phyloP scores from a whole-genome alignment of 2,888 invertebrate genomes.

The Brachylomia viminalis region DNA sequence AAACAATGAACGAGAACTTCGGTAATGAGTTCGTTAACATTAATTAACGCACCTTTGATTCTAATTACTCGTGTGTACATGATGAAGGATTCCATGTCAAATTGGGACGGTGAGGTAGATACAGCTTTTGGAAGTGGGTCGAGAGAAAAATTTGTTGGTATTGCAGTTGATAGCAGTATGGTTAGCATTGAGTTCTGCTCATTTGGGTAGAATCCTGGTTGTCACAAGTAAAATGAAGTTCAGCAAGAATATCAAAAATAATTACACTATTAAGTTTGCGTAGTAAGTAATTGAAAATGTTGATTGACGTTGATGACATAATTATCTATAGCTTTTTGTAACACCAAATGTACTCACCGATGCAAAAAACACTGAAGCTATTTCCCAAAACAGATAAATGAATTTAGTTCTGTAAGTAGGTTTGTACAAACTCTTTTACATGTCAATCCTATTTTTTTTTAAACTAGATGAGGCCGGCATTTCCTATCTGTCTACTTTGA shows the following conservation, averaged over 20 bases:
- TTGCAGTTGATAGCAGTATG: neutral
- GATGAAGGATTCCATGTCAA: slow-evolving; percentile 63
- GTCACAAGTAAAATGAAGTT: neutral
- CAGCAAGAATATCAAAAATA: no score
- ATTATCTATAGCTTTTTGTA: neutral
- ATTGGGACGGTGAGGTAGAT: slow-evolving; percentile 47
- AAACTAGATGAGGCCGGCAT: no score
- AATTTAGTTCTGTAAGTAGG: no score
- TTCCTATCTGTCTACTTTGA: no score
- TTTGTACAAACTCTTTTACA: no score
- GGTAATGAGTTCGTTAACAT: slow-evolving; percentile 77
- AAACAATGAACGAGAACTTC: slow-evolving; percentile 63
- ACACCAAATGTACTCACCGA: neutral
- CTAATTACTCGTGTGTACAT: slow-evolving; percentile 68
- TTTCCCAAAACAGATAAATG: neutral
- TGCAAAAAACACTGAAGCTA: neutral
- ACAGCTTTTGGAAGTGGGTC: slow-evolving; percentile 32
- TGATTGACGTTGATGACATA: neutral
- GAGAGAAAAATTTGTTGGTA: slow-evolving; percentile 5
- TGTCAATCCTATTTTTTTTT: no score
- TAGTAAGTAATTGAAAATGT: neutral
- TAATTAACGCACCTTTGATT: slow-evolving; percentile 75
- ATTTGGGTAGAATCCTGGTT: neutral
- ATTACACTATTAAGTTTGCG: neutral
- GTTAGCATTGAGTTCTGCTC: neutral